Conservation (phyloP, 1,140 invertebrate species). For the Carcinoscorpius rotundicauda region DNA sequence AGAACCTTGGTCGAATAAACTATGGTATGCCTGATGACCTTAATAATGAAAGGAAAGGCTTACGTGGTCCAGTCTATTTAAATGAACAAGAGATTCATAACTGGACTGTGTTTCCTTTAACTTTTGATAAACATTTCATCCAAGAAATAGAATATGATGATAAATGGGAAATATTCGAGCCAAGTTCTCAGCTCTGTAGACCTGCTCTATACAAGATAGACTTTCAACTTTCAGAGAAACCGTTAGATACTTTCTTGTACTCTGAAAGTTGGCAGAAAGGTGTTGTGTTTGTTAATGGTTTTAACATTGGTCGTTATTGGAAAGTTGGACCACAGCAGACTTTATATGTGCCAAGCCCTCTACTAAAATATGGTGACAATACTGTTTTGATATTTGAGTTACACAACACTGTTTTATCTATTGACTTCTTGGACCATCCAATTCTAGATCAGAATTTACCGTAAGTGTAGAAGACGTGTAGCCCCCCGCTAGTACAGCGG, state of each 20-base stretch:
- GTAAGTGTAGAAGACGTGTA: too few relatives aligned
- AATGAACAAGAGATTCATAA: not conserved
- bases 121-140: slow-evolving; percentile 4
- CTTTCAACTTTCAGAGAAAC: too few relatives aligned
- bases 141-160: not conserved
- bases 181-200: too few relatives aligned
- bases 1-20: slow-evolving; percentile 18
- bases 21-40: not conserved
- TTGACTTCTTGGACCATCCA: slow-evolving; percentile 13
- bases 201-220: too few relatives aligned
- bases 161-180: too few relatives aligned
- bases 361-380: slow-evolving; percentile 13
- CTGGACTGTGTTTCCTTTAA: slow-evolving; percentile 3
- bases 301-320: slow-evolving; percentile 49
- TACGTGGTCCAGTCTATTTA: not conserved
- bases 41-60: slow-evolving; percentile 7
- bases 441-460: not conserved
- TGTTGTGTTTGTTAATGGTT: slow-evolving; percentile 48
- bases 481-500: too few relatives aligned
- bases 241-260: slow-evolving; percentile 16
- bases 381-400: slow-evolving; percentile 16
- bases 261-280: slow-evolving; percentile 30
- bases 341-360: slow-evolving; percentile 39
- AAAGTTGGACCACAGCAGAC: slow-evolving; percentile 43
- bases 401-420: not conserved